Evolutionary conservation across 2,113 vertebrate species (phyloP), one percentile per base, ranked within the genome.

Genomic region (Sarotherodon lohbergeri): DNA sequence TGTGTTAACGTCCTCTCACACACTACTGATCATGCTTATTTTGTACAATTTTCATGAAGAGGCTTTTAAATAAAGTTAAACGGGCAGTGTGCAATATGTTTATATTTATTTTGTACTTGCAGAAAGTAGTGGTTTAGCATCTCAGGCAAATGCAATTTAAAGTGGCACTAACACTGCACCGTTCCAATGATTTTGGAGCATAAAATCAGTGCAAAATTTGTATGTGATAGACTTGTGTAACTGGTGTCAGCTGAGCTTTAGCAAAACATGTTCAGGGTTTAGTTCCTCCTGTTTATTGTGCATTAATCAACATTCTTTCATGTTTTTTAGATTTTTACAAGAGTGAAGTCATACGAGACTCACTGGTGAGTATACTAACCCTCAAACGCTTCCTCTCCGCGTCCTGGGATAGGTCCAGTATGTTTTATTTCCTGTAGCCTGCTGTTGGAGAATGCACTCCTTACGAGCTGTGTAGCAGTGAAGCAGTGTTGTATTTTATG

Each of bases 281-380:
- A 82, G 80, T 59, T 48, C 22, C 24, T 14, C 34, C 6, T 54
- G n/a, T 54, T 48, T 2, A 5, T 78, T 61, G 9, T 56, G 19
- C 73, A 73, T 83, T 86, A 80, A 91, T 80, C 66, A 48, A 2
- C 3, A 4, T 83, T 56, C 32, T 80, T 81, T 80, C 9, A n/a
- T 90, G 50, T 61, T 36, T 82, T 56, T 39, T 91, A 99, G 99
- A 97, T 94, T 99, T 99, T 96, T 99, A 99, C 96, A 98, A 97
- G 96, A 99, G 98, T 95, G 98, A 99, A 94, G 97, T 99, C 94
- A 98, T 99, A 90, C 97, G 97, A 94, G 99, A 99, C 96, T 99
- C 99, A 73, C 96, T 99, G 98, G 99, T 99, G 97, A 99, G 99
- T 98, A 90, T 68, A 34, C 19, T 57, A 89, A 57, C 46, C 19